Evolutionary conservation across 2,888 invertebrate species (phyloP).

Genomic region (Nomada lathburiana): DNA sequence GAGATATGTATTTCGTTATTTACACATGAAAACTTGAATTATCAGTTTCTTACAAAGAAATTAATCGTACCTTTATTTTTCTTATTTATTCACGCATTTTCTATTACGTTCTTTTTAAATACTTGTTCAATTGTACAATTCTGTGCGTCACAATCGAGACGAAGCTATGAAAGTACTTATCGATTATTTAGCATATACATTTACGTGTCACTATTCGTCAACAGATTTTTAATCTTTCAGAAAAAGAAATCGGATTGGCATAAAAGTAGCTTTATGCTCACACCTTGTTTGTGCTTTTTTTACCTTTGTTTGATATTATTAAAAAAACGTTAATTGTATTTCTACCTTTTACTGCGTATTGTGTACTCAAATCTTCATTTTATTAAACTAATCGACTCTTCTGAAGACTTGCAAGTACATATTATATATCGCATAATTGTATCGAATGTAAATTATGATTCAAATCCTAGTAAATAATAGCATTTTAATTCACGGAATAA

Average conservation of each 20-base stretch:
- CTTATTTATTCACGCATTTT: neutral
- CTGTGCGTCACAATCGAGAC: conserved; percentile 38
- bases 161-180: conserved; percentile 48
- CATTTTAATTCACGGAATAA: neutral
- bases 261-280: neutral
- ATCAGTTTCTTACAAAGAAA: neutral
- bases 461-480: conserved; percentile 8
- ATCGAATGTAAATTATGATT: conserved; percentile 3
- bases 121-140: conserved; percentile 28
- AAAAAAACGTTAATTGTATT: neutral
- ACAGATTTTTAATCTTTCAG: conserved; percentile 16
- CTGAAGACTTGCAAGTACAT: conserved; percentile 32
- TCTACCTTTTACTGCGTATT: neutral
- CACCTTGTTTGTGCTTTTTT: neutral
- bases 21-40: neutral
- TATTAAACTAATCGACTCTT: conserved; percentile 39
- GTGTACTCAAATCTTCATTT: conserved; percentile 12
- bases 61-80: neutral
- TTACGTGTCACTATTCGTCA: conserved; percentile 3
- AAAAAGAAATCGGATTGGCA: neutral
- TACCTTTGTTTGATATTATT: conserved; percentile 11
- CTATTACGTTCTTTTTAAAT: conserved; percentile 10
- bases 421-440: neutral
- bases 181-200: conserved; percentile 47
- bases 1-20: neutral